Conservation (phyloP, 2,113 vertebrate species). For the Melanerpes formicivorus region DNA sequence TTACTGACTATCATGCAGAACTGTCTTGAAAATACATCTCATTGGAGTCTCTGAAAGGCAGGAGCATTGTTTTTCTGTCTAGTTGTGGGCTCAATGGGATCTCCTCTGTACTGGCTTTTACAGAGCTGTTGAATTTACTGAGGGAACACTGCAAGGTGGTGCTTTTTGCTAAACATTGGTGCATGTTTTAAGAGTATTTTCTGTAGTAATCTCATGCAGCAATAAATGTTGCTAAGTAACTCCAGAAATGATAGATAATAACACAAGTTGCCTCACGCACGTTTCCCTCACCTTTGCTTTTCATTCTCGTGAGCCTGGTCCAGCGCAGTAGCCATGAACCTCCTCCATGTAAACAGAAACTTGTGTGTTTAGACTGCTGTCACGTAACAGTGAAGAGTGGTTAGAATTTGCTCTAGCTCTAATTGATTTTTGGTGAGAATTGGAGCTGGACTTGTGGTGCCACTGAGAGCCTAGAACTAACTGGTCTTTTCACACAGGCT, state of each 20-base stretch:
- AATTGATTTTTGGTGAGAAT: background rate
- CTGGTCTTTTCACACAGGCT: background rate
- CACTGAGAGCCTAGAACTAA: background rate
- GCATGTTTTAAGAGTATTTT: background rate
- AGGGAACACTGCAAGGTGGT: background rate
- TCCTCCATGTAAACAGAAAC: background rate
- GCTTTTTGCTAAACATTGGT: background rate
- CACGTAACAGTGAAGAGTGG: background rate
- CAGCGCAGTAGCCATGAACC: slow-evolving; percentile 1
- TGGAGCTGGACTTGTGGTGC: background rate
- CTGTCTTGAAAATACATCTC: background rate
- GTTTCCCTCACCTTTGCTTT: background rate
- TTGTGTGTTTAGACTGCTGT: background rate
- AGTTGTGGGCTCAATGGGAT: background rate
- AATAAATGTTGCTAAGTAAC: background rate
- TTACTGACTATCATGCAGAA: background rate
- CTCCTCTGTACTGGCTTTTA: background rate
- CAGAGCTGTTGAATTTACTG: background rate
- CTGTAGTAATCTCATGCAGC: background rate
- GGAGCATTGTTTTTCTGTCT: background rate
- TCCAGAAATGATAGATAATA: background rate
- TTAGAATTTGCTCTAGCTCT: background rate
- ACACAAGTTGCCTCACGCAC: background rate
- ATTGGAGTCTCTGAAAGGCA: background rate
- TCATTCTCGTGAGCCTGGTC: background rate